Evolutionary conservation across 2,113 vertebrate species (phyloP).

Genomic region (Mionectes macconnelli): DNA sequence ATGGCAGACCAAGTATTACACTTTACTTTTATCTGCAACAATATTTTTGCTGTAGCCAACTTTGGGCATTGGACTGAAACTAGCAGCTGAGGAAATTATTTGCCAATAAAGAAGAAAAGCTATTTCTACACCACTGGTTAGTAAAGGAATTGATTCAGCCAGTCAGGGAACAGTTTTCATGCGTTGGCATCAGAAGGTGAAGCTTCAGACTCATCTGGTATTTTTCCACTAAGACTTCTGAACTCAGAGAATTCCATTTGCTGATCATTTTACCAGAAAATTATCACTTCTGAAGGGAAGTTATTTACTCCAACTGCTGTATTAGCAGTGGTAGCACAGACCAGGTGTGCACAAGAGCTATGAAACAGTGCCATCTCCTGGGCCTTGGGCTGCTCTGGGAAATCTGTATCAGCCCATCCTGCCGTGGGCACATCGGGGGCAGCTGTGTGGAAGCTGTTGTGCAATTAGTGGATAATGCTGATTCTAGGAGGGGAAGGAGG

Average conservation of each 20-base stretch:
- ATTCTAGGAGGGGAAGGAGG: neutral
- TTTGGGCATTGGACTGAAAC: neutral
- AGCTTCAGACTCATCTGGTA: constrained; percentile 29
- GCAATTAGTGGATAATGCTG: neutral
- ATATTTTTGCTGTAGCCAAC: neutral
- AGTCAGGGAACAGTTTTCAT: neutral
- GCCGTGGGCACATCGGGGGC: accelerated
- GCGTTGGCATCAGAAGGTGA: neutral
- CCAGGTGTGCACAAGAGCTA: neutral
- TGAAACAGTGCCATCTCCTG: constrained; percentile 59
- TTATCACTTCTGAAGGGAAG: constrained; percentile 57
- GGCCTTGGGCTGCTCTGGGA: neutral
- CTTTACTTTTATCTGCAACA: constrained; percentile 11
- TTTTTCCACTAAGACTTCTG: constrained; percentile 62
- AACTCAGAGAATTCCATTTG: constrained; percentile 42
- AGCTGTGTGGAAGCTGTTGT: neutral
- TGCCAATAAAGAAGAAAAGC: neutral
- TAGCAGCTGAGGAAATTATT: constrained; percentile 16
- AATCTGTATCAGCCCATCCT: neutral
- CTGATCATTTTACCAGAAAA: constrained; percentile 65
- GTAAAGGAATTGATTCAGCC: constrained; percentile 23
- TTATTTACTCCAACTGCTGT: constrained; percentile 48
- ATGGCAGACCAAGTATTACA: neutral
- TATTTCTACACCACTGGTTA: constrained; percentile 22
- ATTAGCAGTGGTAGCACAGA: neutral